These are phyloP conservation scores for Bradypodion pumilum DNA, from an alignment of 2,797 vertebrate species.

Conservation along the genomic window DNA sequence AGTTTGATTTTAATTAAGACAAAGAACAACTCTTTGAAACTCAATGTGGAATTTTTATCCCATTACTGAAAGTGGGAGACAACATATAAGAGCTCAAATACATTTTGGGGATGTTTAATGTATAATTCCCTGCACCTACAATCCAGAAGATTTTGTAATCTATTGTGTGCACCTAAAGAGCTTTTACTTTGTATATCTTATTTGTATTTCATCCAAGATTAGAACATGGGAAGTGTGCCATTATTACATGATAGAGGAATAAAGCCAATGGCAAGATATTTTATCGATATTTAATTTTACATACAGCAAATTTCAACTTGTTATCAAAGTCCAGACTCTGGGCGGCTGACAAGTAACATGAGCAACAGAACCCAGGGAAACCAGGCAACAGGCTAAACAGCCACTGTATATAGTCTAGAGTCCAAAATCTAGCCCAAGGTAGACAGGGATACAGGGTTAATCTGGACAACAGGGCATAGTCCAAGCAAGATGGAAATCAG, in stretches of 20 bases:
- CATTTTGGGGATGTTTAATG: background rate
- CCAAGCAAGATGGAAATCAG: too few species aligned
- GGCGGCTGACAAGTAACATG: too few species aligned
- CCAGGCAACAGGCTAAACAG: too few species aligned
- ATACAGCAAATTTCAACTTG: too few species aligned
- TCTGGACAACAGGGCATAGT: too few species aligned
- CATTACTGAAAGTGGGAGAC: too few species aligned
- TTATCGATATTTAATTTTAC: too few species aligned
- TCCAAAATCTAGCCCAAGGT: too few species aligned
- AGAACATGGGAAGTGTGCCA: background rate
- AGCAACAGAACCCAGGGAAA: too few species aligned
- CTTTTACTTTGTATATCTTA: background rate
- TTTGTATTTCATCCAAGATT: background rate
- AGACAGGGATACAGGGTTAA: too few species aligned
- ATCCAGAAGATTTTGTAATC: background rate
- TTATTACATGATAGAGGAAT: slow-evolving; percentile 1
- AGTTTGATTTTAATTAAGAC: background rate
- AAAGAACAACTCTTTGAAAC: background rate
- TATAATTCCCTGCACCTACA: background rate
- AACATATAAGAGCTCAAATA: background rate
- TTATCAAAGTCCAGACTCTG: too few species aligned
- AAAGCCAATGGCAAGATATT: background rate
- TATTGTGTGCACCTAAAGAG: background rate
- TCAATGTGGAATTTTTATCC: background rate
- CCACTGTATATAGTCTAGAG: too few species aligned